Evolutionary conservation across 1,140 invertebrate species (phyloP).

Genomic region (Meloidogyne chitwoodi): DNA sequence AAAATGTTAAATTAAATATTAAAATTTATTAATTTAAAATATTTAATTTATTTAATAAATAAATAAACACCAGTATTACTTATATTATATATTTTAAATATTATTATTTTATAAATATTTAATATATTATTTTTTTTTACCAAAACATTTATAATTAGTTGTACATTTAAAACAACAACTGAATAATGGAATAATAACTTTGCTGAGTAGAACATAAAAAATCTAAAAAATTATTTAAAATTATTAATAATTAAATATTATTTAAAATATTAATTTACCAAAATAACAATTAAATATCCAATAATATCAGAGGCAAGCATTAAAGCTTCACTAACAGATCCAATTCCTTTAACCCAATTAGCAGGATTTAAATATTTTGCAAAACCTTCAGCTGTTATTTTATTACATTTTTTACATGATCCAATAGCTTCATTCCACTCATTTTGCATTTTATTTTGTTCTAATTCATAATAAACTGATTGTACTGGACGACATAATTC

Average conservation of each 20-base stretch:
- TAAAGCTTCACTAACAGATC: constrained; percentile 39
- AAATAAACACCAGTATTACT: too few species aligned
- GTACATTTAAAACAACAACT: constrained; percentile 25
- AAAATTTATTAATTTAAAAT: too few species aligned
- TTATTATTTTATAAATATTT: too few species aligned
- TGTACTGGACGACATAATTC: constrained; percentile 42
- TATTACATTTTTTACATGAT: constrained; percentile 37
- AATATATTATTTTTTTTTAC: not conserved
- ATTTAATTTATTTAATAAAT: too few species aligned
- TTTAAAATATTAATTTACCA: constrained; percentile 12
- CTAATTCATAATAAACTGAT: constrained; percentile 36
- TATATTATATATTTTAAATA: too few species aligned
- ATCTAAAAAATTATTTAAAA: not conserved
- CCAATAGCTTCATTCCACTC: constrained; percentile 36
- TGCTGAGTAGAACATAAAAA: constrained; percentile 37
- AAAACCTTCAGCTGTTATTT: constrained; percentile 38
- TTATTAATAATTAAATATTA: not conserved
- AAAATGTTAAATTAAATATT: too few species aligned
- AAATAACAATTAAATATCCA: constrained; percentile 32
- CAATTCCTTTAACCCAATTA: constrained; percentile 41
- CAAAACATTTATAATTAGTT: not conserved
- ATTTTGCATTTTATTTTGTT: constrained; percentile 37
- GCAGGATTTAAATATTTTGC: constrained; percentile 46
- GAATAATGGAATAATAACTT: constrained; percentile 44
- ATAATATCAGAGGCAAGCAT: constrained; percentile 38